Conservation (phyloP, 2,797 vertebrate species). For the Passerculus sandwichensis region DNA sequence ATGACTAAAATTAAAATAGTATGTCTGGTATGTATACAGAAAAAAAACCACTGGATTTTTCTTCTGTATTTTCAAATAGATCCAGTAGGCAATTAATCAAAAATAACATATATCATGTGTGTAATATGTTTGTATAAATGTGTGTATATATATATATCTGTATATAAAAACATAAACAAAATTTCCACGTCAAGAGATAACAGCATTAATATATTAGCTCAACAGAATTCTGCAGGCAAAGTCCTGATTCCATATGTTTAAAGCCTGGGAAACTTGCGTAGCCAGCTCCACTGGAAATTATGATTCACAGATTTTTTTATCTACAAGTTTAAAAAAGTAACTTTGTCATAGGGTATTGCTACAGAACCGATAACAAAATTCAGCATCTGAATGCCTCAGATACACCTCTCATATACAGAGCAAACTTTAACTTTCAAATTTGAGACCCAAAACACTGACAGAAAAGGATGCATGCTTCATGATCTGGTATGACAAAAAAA, state of each 20-base stretch:
- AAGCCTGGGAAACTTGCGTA: not conserved
- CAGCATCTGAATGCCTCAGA: not conserved
- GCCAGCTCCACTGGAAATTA: not conserved
- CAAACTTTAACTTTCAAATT: not conserved
- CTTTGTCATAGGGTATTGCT: not conserved
- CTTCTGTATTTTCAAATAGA: conserved; percentile 16
- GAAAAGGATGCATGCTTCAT: not conserved
- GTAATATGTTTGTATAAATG: not conserved
- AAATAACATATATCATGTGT: not conserved
- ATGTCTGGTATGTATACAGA: conserved; percentile 50
- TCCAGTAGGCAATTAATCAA: conserved; percentile 20
- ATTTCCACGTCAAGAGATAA: not conserved
- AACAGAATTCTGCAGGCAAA: not conserved
- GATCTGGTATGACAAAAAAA: not conserved
- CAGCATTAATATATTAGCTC: not conserved
- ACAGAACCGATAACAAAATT: not conserved
- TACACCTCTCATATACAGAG: not conserved
- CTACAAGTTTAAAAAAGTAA: not conserved
- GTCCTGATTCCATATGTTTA: not conserved
- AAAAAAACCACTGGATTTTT: not conserved
- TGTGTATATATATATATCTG: not conserved
- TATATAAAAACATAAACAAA: not conserved
- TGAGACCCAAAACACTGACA: not conserved
- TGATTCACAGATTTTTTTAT: not conserved
- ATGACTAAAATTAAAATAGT: conserved; percentile 71